Evolutionary conservation across 2,888 invertebrate species (phyloP), one percentile per base, ranked within the genome.

Genomic region (Heliconius ethilla): DNA sequence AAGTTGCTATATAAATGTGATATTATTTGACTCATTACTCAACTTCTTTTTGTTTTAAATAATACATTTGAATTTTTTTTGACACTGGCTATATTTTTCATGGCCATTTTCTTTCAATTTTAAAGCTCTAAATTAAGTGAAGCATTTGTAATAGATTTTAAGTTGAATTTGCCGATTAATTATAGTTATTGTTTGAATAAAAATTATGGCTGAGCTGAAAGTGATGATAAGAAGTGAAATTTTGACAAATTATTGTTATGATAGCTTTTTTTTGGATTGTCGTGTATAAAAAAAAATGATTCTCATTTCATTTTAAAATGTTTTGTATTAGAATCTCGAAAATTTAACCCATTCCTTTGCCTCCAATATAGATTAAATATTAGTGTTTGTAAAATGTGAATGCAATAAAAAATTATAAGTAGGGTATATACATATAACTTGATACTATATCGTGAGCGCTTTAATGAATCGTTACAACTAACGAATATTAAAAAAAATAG

Each of bases 111-210:
- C 55, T 55, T 63, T 70, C 29, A 11, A 25, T 74, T 22, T 27
- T 27, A 22, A 40, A 59, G n/a, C 33, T n/a, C 37, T 33, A 62
- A 33, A 25, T 62, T 18, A 63, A 59, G 37, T 40, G 37, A 40
- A 63, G 62, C 27, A 63, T 74, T 74, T 74, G 77, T 40, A 66
- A 59, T 77, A 59, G 73, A 66, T 70, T 73, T 67, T 73, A 77
- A 77, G 77, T 73, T 77, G n/a, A 73, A 13, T 65, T 76, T 77
- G 77, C 59, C 77, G 73, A 67, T 77, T 63, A 65, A 74, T 74
- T 62, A 55, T 72, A 75, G 51, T 78, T 51, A 75, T 75, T 73
- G 72, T 76, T 75, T 76, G 29, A 70, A 69, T 66, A 51, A 75
- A 66, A 72, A 66, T 22, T 65, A 65, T 55, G 29, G 70, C 66